A percentile compares a stretch with the other conserved stretches of the same genome.
Evolutionary conservation across 2,113 vertebrate species (phyloP).

Genomic region (Thalassoma bifasciatum): DNA sequence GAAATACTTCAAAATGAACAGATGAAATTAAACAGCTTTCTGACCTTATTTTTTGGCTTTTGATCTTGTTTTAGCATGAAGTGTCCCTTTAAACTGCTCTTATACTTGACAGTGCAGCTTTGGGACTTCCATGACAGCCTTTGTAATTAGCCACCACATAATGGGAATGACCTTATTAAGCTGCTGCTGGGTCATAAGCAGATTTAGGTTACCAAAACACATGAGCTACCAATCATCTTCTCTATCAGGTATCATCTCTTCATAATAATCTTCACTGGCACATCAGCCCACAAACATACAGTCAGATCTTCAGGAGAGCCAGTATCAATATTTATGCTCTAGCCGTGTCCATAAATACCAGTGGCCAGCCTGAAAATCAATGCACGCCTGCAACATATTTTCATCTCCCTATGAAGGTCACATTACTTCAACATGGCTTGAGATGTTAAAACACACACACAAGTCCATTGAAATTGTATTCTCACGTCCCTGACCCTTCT

Average conservation of each 20-base stretch:
- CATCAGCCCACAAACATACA: constrained; percentile 27
- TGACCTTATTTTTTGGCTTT: too few species aligned
- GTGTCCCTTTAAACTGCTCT: constrained; percentile 48
- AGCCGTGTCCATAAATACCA: constrained; percentile 77
- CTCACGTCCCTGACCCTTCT: constrained; percentile 22
- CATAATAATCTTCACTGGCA: neutral
- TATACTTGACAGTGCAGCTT: constrained; percentile 51
- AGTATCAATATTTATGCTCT: constrained; percentile 80
- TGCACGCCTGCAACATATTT: constrained; percentile 77
- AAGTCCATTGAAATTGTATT: constrained; percentile 16
- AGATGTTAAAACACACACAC: constrained; percentile 28
- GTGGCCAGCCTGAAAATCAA: constrained; percentile 76
- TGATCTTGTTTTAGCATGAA: constrained; percentile 13
- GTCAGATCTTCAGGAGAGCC: constrained; percentile 50
- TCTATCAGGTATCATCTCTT: constrained; percentile 16
- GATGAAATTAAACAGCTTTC: too few species aligned
- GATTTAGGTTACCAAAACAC: constrained; percentile 66
- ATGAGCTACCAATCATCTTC: constrained; percentile 27
- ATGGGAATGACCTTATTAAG: constrained; percentile 69
- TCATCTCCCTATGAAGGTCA: constrained; percentile 80
- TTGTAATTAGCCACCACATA: constrained; percentile 69
- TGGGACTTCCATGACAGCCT: constrained; percentile 54
- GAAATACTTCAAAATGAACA: neutral
- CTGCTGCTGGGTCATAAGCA: constrained; percentile 54
- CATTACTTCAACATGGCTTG: constrained; percentile 65